Evolutionary conservation across 2,113 vertebrate genomes (phyloP).

Genomic region (Alces alces): DNA sequence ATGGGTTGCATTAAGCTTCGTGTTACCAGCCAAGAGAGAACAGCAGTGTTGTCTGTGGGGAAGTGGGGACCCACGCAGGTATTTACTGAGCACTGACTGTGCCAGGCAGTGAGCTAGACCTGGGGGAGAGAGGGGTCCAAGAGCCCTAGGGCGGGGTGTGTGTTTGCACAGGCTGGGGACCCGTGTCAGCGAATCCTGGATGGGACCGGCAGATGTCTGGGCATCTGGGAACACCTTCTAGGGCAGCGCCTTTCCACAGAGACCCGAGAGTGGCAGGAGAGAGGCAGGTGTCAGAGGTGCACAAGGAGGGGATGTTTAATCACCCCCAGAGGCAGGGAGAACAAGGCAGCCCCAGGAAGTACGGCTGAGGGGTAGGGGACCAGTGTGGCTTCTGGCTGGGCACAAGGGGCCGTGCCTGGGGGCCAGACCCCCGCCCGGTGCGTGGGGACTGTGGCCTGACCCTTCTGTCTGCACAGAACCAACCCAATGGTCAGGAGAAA

Average conservation of each 20-base stretch:
- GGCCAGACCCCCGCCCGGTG: background rate
- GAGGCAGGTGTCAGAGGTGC: background rate
- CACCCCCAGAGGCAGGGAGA: rapidly evolving
- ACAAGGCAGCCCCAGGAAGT: background rate
- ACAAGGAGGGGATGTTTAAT: background rate
- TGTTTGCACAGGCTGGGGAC: background rate
- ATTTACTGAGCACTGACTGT: background rate
- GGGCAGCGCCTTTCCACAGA: no score
- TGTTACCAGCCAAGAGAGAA: background rate
- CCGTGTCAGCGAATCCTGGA: rapidly evolving
- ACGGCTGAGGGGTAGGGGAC: background rate
- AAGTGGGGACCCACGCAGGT: rapidly evolving
- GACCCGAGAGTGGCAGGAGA: background rate
- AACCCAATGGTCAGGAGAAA: background rate
- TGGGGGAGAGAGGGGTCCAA: background rate
- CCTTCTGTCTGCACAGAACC: background rate
- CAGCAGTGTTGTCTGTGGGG: rapidly evolving
- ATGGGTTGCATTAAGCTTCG: background rate
- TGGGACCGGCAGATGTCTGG: background rate
- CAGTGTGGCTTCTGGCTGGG: background rate
- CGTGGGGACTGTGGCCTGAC: background rate
- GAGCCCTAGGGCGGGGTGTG: background rate
- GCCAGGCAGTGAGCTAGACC: background rate
- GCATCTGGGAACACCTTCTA: background rate
- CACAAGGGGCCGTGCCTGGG: rapidly evolving